Evolutionary conservation across 2,888 invertebrate genomes (phyloP).

Genomic region (Acronicta aceris): DNA sequence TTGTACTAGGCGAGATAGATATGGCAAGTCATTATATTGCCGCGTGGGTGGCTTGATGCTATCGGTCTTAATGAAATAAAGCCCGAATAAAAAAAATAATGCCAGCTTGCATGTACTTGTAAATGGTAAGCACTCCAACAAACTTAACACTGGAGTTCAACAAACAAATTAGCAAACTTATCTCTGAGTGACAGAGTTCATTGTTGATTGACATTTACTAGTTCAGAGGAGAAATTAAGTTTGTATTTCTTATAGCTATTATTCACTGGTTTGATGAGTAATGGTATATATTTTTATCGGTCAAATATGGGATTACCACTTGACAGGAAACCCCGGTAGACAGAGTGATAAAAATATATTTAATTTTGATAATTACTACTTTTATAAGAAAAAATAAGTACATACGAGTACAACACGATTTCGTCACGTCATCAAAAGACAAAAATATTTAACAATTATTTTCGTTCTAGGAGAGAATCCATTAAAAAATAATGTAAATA

Average conservation of each 20-base stretch:
- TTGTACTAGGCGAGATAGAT: constrained; percentile 74
- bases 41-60: constrained; percentile 87
- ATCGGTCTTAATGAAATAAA: constrained; percentile 87
- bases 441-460: too few relatives aligned
- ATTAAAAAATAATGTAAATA: too few relatives aligned
- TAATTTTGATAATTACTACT: constrained; percentile 9
- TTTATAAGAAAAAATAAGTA: neutral
- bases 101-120: constrained; percentile 60
- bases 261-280: constrained; percentile 70
- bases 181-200: constrained; percentile 18
- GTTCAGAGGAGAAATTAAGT: constrained; percentile 2
- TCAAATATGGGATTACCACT: constrained; percentile 67
- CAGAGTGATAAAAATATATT: constrained; percentile 9
- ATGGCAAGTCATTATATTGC: constrained; percentile 85
- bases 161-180: constrained; percentile 43
- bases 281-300: constrained; percentile 67
- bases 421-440: too few relatives aligned
- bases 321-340: constrained; percentile 20
- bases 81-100: constrained; percentile 78
- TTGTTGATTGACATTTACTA: constrained; percentile 21
- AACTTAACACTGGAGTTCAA: constrained; percentile 11
- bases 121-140: constrained; percentile 49
- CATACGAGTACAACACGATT: too few relatives aligned
- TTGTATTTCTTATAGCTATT: constrained; percentile 55
- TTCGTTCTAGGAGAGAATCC: too few relatives aligned